A percentile compares a stretch with the other conserved stretches of the same genome.
Conservation (phyloP, 2,113 vertebrate species). For the Acanthisitta chloris region DNA sequence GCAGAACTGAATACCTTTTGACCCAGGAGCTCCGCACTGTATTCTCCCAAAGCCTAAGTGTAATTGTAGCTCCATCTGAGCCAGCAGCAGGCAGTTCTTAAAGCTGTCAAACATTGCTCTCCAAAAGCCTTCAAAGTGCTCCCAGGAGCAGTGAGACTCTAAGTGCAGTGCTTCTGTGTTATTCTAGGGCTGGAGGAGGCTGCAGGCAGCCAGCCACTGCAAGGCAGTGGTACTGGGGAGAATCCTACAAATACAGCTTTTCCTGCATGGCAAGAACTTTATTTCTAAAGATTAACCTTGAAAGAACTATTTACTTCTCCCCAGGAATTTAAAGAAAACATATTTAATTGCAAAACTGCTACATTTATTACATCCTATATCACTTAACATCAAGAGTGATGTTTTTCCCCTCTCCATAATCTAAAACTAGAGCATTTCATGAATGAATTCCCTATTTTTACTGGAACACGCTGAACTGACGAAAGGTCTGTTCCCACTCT, state of each 20-base stretch:
- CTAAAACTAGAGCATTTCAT: not conserved
- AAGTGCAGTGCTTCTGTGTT: not conserved
- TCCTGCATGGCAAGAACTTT: not conserved
- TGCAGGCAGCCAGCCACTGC: rapidly evolving
- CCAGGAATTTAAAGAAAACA: not conserved
- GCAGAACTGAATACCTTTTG: not conserved
- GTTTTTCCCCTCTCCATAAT: not conserved
- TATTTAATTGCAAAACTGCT: not conserved
- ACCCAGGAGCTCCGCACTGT: not conserved
- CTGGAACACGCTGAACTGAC: not conserved
- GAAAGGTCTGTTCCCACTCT: not conserved
- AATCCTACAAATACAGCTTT: not conserved
- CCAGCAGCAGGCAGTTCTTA: not conserved
- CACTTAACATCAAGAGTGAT: not conserved
- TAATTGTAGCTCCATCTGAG: not conserved
- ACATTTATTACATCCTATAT: not conserved
- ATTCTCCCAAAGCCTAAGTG: not conserved
- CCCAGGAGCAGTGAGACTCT: not conserved
- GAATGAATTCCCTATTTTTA: not conserved
- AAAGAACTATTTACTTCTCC: not conserved
- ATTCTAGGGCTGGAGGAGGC: not conserved
- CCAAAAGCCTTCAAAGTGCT: not conserved
- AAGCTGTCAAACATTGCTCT: not conserved
- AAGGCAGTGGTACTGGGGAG: not conserved
- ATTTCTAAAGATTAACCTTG: not conserved